Base-by-base conservation (phyloP, 1,140 invertebrate genomes). In the Lepidotrigona ventralis region DNA sequence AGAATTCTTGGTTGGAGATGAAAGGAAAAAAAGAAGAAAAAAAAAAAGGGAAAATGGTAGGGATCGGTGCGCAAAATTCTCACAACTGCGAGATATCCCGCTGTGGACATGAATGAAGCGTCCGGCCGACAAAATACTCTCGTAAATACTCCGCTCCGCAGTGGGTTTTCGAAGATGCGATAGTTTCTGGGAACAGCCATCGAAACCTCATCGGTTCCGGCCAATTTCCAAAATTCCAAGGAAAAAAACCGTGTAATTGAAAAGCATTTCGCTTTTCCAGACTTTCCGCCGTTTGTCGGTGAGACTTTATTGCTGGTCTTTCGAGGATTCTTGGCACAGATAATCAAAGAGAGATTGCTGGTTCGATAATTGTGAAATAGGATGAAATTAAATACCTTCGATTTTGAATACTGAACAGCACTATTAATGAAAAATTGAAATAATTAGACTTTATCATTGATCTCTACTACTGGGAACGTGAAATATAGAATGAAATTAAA, bases 51-150 rank as follows among this genome's bases (percentile, higher is more conserved):
- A 80, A 70, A 39, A 72, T 60, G 58, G n/a, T 29, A 68, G 81
- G 84, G 79, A 79, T 33, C 76, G 72, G 79, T 81, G 78, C 71
- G n/a, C 73, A 86, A 88, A 87, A 86, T 84, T 88, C 91, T 90
- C 83, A 79, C 90, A 90, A 87, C 85, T 89, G 83, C 76, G 63
- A 53, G 33, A 85, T 85, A 84, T 72, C 86, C 87, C 58, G 84
- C 66, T 23, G 88, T 29, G 83, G 64, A 56, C 74, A 64, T 88
- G 88, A 88, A 88, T 84, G 83, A 75, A 76, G 76, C 81, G 81
- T 78, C 84, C 85, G 86, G 77, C 64, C n/a, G 17, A 66, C 51
- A 26, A 84, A 58, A 77, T 23, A 23, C 14, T 76, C 39, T 73
- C 74, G 66, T 70, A 60, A 70, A 78, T 33, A 46, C 21, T 53